Evolutionary conservation across 1,140 invertebrate genomes (phyloP).

Genomic region (Drosophila nebulosa): DNA sequence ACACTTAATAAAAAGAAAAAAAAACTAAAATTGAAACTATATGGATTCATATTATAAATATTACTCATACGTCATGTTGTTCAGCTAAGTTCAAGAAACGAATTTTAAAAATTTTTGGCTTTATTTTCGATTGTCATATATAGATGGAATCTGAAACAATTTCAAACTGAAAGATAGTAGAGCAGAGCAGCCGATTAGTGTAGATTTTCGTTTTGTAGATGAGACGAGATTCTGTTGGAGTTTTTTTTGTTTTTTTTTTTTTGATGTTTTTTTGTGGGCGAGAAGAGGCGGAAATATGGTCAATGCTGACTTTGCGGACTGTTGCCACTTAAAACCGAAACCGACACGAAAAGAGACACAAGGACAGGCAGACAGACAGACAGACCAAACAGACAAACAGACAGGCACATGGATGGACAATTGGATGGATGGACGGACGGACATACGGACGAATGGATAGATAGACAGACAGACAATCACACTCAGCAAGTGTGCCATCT

Average conservation of each 20-base stretch:
- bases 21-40: no score
- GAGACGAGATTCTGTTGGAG: background rate
- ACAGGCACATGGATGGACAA: background rate
- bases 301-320: conserved; percentile 72
- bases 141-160: background rate
- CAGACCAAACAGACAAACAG: background rate
- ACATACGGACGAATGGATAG: background rate
- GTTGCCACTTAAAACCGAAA: conserved; percentile 69
- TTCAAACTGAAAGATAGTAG: background rate
- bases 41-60: no score
- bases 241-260: background rate
- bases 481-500: conserved; percentile 5
- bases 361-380: background rate
- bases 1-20: no score
- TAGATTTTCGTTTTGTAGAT: conserved; percentile 47
- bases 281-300: background rate
- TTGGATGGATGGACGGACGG: background rate
- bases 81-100: no score
- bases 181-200: background rate
- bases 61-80: no score
- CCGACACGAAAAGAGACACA: conserved; percentile 36
- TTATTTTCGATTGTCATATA: no score
- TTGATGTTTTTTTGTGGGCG: background rate
- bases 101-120: background rate
- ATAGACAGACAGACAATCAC: conserved; percentile 10